phyloP scores from a whole-genome alignment of 1,140 invertebrate genomes.

The Lerema accius region DNA sequence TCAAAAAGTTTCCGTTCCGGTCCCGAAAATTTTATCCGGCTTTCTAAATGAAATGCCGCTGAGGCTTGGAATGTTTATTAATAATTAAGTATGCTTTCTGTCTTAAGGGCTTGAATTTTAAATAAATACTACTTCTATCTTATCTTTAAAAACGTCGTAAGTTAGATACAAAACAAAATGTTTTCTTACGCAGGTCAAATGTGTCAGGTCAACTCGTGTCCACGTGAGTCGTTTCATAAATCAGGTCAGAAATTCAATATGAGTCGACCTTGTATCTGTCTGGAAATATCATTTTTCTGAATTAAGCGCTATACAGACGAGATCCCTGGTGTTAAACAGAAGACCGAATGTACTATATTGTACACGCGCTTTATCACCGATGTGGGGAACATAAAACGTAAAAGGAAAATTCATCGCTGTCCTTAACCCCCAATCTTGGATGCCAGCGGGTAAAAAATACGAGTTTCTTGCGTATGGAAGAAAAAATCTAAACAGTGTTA shows the following conservation, averaged over 20 bases:
- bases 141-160: too few species aligned
- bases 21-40: too few species aligned
- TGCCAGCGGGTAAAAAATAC: conserved; percentile 7
- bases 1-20: too few species aligned
- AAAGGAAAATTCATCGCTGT: conserved; percentile 31
- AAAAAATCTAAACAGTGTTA: conserved; percentile 4
- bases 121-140: too few species aligned
- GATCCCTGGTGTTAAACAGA: conserved; percentile 37
- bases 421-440: conserved; percentile 26
- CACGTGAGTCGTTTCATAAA: too few species aligned
- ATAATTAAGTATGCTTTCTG: conserved; percentile 1
- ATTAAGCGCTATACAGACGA: conserved; percentile 35
- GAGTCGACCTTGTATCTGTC: background rate
- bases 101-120: background rate
- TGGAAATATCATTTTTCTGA: conserved; percentile 35
- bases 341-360: conserved; percentile 19
- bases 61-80: background rate
- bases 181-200: too few species aligned
- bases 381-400: conserved; percentile 38
- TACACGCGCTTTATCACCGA: conserved; percentile 35
- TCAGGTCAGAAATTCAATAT: too few species aligned
- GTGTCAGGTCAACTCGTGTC: too few species aligned
- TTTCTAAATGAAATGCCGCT: background rate
- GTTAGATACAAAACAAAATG: too few species aligned
- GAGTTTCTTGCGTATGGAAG: conserved; percentile 3